Conservation (phyloP, 2,113 vertebrate species). For the Platichthys stellatus region DNA sequence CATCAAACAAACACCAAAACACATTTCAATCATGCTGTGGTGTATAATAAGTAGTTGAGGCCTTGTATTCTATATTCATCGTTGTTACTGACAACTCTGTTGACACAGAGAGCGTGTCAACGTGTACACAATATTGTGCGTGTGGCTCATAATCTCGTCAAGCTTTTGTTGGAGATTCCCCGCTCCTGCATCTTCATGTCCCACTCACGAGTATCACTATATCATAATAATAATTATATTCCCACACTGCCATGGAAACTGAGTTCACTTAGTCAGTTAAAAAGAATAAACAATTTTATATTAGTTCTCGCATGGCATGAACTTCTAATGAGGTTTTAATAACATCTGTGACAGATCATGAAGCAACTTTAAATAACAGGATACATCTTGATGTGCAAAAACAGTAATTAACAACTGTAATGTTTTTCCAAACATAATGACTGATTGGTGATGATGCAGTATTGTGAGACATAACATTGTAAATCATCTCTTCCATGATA, state of each 20-base stretch:
- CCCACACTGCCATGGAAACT: slow-evolving; percentile 66
- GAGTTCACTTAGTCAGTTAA: slow-evolving; percentile 1
- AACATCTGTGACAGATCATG: too few species aligned
- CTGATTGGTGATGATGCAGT: background rate
- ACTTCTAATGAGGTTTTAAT: too few species aligned
- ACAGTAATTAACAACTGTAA: background rate
- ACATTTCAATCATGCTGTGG: slow-evolving; percentile 11
- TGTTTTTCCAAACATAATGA: background rate
- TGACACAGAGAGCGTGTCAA: slow-evolving; percentile 9
- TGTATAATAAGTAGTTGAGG: slow-evolving; percentile 20
- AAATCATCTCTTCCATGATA: too few species aligned
- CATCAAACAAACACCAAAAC: background rate
- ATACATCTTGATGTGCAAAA: background rate
- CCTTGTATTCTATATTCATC: slow-evolving; percentile 14
- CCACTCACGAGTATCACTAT: slow-evolving; percentile 28
- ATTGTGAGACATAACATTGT: too few species aligned
- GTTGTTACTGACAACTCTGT: background rate
- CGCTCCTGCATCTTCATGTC: slow-evolving; percentile 22
- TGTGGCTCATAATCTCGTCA: slow-evolving; percentile 8
- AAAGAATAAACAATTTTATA: too few species aligned
- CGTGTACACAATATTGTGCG: background rate
- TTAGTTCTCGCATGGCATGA: too few species aligned
- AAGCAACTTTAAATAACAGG: too few species aligned
- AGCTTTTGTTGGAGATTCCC: slow-evolving; percentile 14
- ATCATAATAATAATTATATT: slow-evolving; percentile 28